Evolutionary conservation across 2,888 invertebrate genomes (phyloP).

Genomic region (Hirudinaria manillensis): DNA sequence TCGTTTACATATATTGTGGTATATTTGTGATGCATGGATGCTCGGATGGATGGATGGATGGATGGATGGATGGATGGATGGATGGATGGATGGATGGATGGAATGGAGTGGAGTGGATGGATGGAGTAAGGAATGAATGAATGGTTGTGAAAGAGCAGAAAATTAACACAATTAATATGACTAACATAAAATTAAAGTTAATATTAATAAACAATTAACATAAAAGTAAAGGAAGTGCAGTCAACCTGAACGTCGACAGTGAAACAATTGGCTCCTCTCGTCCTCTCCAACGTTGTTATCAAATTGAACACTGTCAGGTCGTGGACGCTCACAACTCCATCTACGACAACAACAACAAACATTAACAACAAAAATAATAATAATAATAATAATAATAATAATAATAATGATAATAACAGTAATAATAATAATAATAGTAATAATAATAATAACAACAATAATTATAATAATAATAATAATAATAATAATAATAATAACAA

Average conservation of each 20-base stretch:
- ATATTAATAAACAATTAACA: neutral
- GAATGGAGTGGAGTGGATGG: too few relatives aligned
- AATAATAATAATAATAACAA: too few relatives aligned
- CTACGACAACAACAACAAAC: slow-evolving; percentile 67
- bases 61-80: too few relatives aligned
- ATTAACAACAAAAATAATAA: too few relatives aligned
- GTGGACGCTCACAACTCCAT: slow-evolving; percentile 79
- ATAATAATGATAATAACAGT: too few relatives aligned
- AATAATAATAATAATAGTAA: too few relatives aligned
- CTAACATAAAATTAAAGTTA: neutral
- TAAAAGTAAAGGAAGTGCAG: neutral
- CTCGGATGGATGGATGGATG: neutral
- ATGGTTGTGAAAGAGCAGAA: neutral
- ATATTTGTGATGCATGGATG: slow-evolving; percentile 9
- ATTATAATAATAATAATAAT: too few relatives aligned
- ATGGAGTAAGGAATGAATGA: too few relatives aligned
- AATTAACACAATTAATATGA: neutral
- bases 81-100: too few relatives aligned
- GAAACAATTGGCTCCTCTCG: slow-evolving; percentile 83
- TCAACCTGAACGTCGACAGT: slow-evolving; percentile 56
- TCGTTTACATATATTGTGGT: slow-evolving; percentile 38
- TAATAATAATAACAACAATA: too few relatives aligned
- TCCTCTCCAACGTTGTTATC: slow-evolving; percentile 69
- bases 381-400: too few relatives aligned
- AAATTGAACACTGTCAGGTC: slow-evolving; percentile 62